These are phyloP conservation scores for Drosophila pseudotakahashii DNA, from an alignment of 2,888 invertebrate species.

Conservation along the genomic window DNA sequence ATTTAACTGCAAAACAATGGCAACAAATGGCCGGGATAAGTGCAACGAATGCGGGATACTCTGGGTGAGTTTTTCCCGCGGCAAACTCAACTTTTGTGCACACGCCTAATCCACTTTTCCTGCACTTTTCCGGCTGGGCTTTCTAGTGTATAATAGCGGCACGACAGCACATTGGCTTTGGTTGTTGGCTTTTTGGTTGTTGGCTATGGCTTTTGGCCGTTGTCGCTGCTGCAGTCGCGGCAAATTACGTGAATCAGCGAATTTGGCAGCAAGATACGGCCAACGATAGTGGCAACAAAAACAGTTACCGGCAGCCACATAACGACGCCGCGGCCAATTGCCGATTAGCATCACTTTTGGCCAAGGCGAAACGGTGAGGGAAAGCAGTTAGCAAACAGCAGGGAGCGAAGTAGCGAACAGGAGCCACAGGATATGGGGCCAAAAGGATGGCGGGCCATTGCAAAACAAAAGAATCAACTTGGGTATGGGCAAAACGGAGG, in stretches of 20 bases:
- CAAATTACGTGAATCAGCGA: conserved; percentile 60
- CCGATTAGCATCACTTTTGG: conserved; percentile 64
- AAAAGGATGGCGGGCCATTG: conserved; percentile 12
- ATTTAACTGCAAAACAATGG: conserved; percentile 48
- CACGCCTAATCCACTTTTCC: conserved; percentile 14
- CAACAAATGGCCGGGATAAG: conserved; percentile 9
- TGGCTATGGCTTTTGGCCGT: conserved; percentile 28
- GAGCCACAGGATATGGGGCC: conserved; percentile 7
- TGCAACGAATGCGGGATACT: conserved; percentile 25
- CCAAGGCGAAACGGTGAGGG: conserved; percentile 9
- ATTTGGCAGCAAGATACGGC: conserved; percentile 55
- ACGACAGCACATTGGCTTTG: conserved; percentile 34
- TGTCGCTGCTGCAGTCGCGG: conserved; percentile 41
- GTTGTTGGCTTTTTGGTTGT: conserved; percentile 14
- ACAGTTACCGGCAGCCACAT: conserved; percentile 51
- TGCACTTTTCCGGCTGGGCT: conserved; percentile 3
- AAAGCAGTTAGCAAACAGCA: conserved; percentile 29
- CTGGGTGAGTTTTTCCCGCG: conserved; percentile 5
- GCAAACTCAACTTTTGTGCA: conserved; percentile 10
- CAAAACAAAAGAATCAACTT: conserved; percentile 16
- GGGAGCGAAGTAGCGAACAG: conserved; percentile 2
- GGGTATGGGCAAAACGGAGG: conserved; percentile 15
- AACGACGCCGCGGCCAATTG: conserved; percentile 66
- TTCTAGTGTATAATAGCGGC: conserved; percentile 41
- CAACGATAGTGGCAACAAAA: conserved; percentile 34